Evolutionary conservation across 2,888 invertebrate species (phyloP).

Genomic region (Dione vanillae): DNA sequence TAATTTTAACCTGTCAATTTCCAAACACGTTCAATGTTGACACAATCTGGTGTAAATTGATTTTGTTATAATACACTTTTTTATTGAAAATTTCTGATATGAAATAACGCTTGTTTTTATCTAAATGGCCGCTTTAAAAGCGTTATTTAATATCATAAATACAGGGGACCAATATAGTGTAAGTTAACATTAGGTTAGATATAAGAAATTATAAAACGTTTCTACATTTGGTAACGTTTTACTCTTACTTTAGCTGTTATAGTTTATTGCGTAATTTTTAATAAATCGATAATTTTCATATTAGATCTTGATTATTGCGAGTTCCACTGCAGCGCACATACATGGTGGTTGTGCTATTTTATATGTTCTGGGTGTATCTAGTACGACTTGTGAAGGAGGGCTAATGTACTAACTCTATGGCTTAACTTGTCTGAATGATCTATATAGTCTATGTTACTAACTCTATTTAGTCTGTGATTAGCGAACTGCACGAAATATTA

Average conservation of each 20-base stretch:
- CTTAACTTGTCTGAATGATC: conserved; percentile 29
- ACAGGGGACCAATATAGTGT: conserved; percentile 34
- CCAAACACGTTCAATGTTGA: conserved; percentile 35
- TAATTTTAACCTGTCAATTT: conserved; percentile 36
- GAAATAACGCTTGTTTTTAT: conserved; percentile 12
- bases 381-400: conserved; percentile 43
- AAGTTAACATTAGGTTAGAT: conserved; percentile 38
- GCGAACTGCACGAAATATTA: conserved; percentile 25
- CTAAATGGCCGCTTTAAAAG: conserved; percentile 9
- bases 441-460: conserved; percentile 51
- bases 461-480: conserved; percentile 36
- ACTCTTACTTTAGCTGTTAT: conserved; percentile 60
- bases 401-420: conserved; percentile 43
- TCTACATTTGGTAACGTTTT: conserved; percentile 47
- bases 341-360: conserved; percentile 74
- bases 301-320: conserved; percentile 74
- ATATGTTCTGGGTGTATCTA: conserved; percentile 49
- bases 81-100: conserved; percentile 21
- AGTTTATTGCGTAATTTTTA: conserved; percentile 71
- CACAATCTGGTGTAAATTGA: conserved; percentile 37
- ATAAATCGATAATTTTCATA: conserved; percentile 76
- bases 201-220: conserved; percentile 37
- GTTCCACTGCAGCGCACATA: conserved; percentile 72
- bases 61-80: conserved; percentile 32
- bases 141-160: conserved; percentile 33